Evolutionary conservation across 2,113 vertebrate genomes (phyloP), one percentile per base, ranked within the genome.

Genomic region (Hyaena hyaena): DNA sequence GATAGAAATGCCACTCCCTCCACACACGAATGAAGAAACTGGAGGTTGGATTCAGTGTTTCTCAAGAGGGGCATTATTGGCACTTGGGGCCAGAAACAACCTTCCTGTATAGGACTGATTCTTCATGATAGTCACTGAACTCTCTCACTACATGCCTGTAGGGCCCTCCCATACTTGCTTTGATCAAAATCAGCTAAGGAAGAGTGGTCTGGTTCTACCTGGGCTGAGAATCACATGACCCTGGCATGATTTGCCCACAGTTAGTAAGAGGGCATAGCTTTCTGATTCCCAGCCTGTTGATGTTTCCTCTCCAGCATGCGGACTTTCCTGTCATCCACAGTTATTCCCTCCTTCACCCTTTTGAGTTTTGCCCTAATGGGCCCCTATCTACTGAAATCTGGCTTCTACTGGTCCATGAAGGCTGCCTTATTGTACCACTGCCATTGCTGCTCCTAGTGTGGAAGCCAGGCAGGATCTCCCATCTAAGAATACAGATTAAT

Each of bases 31-130:
- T 45, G 73, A 80, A 68, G 58, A 43, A 73, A 71, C 33, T 28
- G 26, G 23, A 90, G 14, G 16, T 39, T 7, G 26, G 10, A 43
- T 50, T 55, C 33, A 10, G 39, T 24, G 65, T 83, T 86, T 74
- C 50, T 24, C 83, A 48, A 0, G 28, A n/a, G 58, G 26, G n/a
- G 26, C 12, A 0, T 63, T 73, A 1, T 1, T 48, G 43, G 17
- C 45, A 33, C 73, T 28, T 58, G 10, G 33, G 33, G 11, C 8
- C 55, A 90, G 55, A 69, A 28, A 24, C 69, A 45, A 39, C 43
- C 53, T 82, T 45, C 12, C 26, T 8, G 1, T 4, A 21, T 33
- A 55, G n/a, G 53, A 65, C 14, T 77, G 1, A 28, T 31, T 61
- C 15, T 65, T 28, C 10, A 4, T 55, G 5, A 3, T 7, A 31